Base-by-base conservation (phyloP, 2,113 vertebrate species). In the Channa argus region DNA sequence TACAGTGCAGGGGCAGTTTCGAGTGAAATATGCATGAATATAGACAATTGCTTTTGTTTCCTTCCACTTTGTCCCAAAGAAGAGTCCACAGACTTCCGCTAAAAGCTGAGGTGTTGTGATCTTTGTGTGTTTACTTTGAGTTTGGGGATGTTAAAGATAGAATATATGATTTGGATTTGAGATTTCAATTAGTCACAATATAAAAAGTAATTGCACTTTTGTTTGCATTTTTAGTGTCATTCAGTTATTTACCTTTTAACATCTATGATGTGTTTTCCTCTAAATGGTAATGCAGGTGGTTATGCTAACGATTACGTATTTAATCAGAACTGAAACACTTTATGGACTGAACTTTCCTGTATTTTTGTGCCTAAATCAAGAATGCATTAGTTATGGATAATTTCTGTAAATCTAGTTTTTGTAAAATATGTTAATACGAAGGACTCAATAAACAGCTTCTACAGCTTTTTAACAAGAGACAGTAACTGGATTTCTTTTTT, bases 391-490 rank as follows among this genome's bases (percentile, higher is more conserved):
- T 83, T 69, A 74, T 85, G 55, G 49, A 81, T 78, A 67, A 88
- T 80, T 78, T 88, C 65, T 92, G 89, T 91, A 90, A 88, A 90
- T 91, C 75, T 89, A 91, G 88, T 78, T 91, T 91, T 91, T 91
- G 85, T 92, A 89, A 92, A 87, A 74, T 79, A 84, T 87, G 82
- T 86, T 82, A 83, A 89, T 90, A 92, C 56, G 78, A 82, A 86
- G 73, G 60, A 84, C 58, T 89, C 54, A 92, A 91, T 91, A 91
- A 46, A 41, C 65, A 86, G 86, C 80, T 85, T 79, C 76, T 84
- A 63, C 68, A 46, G 89, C 82, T 88, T 91, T 90, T 88, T 85
- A 86, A 82, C 76, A 61, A 85, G 67, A 61, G 6, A 43, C 3
- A 11, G 12, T 66, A 5, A 11, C 15, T 44, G 11, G 14, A 49